Evolutionary conservation across 2,888 invertebrate genomes (phyloP).

Genomic region (Norana najaformis): DNA sequence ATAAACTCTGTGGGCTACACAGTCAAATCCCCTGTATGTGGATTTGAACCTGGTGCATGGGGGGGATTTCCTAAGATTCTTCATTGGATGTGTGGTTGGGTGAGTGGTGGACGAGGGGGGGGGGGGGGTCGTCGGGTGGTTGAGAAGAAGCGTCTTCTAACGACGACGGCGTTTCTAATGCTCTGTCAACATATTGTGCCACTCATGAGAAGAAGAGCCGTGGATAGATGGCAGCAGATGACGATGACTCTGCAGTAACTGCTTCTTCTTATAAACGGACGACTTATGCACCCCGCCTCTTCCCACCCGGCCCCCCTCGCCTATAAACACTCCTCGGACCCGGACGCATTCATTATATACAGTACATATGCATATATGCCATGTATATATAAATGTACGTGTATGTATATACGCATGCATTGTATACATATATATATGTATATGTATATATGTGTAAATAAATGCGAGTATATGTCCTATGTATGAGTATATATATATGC

Average conservation of each 20-base stretch:
- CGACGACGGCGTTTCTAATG: neutral
- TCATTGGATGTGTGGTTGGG: neutral
- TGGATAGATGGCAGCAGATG: neutral
- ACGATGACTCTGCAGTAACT: too few relatives aligned
- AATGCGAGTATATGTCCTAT: too few relatives aligned
- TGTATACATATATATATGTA: too few relatives aligned
- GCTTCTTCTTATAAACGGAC: neutral
- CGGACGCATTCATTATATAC: neutral
- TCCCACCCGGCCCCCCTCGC: neutral
- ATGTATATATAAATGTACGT: too few relatives aligned
- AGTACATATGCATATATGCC: neutral
- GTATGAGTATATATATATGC: neutral
- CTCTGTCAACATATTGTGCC: neutral
- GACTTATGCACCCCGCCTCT: too few relatives aligned
- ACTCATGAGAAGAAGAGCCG: neutral
- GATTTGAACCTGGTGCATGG: too few relatives aligned
- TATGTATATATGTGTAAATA: too few relatives aligned
- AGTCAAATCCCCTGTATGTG: too few relatives aligned
- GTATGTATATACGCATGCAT: too few relatives aligned
- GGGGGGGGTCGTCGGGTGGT: neutral
- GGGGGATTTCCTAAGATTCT: neutral
- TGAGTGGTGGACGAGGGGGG: too few relatives aligned
- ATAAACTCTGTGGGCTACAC: too few relatives aligned
- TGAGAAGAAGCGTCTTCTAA: neutral
- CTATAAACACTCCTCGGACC: neutral